Base-by-base conservation (phyloP, 2,888 invertebrate species). In the Cremastobaeus sp. region DNA sequence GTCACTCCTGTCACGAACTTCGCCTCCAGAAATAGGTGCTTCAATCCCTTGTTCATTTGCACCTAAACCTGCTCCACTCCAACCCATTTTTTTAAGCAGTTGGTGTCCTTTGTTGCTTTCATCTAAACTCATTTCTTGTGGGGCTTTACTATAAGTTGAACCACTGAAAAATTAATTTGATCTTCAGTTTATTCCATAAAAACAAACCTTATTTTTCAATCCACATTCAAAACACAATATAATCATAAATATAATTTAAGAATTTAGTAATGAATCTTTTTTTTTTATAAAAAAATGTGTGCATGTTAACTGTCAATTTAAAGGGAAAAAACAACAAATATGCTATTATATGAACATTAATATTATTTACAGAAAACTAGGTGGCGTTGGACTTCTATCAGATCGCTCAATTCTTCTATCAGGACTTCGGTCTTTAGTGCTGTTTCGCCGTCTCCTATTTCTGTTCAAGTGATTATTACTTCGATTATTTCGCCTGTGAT, bases 81-180 rank as follows among this genome's bases (percentile, higher is more conserved):
- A 99, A 1, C 98, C 99, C 98, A 99, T 99, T 90, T 97, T 97
- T 88, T 94, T 95, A 72, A 99, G 90, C 89, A 99, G 92, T 89
- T 98, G 97, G 89, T 99, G 99, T 0, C 99, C 99, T 86, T 97
- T 98, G 89, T 99, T 99, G 73, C 93, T 93, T 65, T 96, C 92
- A 84, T 97, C 96, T 68, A 95, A 70, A 50, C 86, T 85, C 66
- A 83, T 89, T 76, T 94, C 94, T 78, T 93, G 90, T 0, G 90
- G 88, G 54, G 82, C 90, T 81, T 89, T 88, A 65, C 86, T 88
- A 72, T 88, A 89, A 14, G 86, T 87, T 0, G 84, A 85, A 3
- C 85, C 84, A 35, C 84, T 85, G 60, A 30, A 78, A 75, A 25
- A 17, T n/a, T n/a, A n/a, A n/a, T n/a, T n/a, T n/a, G n/a, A n/a